Evolutionary conservation across 2,888 invertebrate genomes (phyloP).

Genomic region (Conistra vaccinii): DNA sequence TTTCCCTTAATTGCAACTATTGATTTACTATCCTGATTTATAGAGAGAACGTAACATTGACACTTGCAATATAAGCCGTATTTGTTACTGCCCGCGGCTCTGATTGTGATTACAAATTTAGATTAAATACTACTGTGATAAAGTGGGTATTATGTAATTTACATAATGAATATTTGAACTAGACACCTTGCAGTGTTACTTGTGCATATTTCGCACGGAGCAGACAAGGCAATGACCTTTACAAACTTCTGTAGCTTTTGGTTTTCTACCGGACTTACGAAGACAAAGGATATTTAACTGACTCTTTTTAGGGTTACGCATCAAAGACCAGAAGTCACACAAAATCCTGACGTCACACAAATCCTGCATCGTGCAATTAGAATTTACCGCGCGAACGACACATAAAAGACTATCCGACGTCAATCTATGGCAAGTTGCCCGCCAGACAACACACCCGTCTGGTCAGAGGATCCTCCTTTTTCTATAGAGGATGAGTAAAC

Average conservation of each 20-base stretch:
- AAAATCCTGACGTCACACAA: too few species aligned
- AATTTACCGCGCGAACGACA: too few species aligned
- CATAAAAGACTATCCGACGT: too few species aligned
- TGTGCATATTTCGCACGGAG: conserved; percentile 27
- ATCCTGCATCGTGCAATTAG: too few species aligned
- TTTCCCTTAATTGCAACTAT: conserved; percentile 56
- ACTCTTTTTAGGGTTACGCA: background rate
- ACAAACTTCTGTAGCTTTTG: background rate
- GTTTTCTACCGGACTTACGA: background rate
- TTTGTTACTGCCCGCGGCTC: conserved; percentile 54
- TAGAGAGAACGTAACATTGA: conserved; percentile 60
- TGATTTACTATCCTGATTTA: conserved; percentile 62
- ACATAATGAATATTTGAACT: conserved; percentile 46
- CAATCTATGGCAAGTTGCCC: too few species aligned
- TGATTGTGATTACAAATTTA: conserved; percentile 61
- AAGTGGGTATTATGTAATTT: conserved; percentile 52
- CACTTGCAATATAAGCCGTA: conserved; percentile 56
- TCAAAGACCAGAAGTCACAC: too few species aligned
- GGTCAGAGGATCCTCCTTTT: too few species aligned
- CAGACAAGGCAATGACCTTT: conserved; percentile 29
- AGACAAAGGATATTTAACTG: background rate
- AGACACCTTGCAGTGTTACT: conserved; percentile 19
- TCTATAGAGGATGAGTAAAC: too few species aligned
- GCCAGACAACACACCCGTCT: too few species aligned
- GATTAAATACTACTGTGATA: conserved; percentile 63